Evolutionary conservation across 64 coral and sea anemone species (phyloP).

Genomic region (Pocillopora verrucosa): DNA sequence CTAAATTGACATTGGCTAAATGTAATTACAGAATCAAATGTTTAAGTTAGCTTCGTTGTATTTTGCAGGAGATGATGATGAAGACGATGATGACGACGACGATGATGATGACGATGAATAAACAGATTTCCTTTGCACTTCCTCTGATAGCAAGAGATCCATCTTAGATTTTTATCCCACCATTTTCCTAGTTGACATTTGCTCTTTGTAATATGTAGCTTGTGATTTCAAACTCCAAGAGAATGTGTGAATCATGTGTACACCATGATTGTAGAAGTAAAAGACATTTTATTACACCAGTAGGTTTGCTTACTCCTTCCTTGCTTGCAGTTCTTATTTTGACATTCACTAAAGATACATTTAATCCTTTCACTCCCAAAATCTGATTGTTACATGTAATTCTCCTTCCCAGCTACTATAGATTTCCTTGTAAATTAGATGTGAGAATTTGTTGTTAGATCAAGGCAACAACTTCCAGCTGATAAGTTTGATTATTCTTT

Average conservation of each 20-base stretch:
- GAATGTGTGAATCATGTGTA: neutral
- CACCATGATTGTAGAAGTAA: neutral
- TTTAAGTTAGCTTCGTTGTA: neutral
- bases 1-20: neutral
- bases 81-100: conserved; percentile 81
- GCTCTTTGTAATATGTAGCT: neutral
- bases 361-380: no score
- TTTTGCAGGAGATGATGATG: conserved; percentile 67
- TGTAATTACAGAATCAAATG: neutral
- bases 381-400: no score
- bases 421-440: no score
- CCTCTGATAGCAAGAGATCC: conserved; percentile 4
- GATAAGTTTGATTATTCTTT: no score
- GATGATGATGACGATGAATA: conserved; percentile 64
- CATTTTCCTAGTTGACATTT: neutral
- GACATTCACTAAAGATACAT: neutral
- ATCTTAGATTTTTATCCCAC: neutral
- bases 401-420: neutral
- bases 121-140: neutral
- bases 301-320: neutral
- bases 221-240: neutral
- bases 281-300: neutral
- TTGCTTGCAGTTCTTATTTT: neutral
- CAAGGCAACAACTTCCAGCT: no score
- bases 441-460: no score